Base-by-base conservation (phyloP, 1,140 invertebrate genomes). In the Eupeodes corollae region DNA sequence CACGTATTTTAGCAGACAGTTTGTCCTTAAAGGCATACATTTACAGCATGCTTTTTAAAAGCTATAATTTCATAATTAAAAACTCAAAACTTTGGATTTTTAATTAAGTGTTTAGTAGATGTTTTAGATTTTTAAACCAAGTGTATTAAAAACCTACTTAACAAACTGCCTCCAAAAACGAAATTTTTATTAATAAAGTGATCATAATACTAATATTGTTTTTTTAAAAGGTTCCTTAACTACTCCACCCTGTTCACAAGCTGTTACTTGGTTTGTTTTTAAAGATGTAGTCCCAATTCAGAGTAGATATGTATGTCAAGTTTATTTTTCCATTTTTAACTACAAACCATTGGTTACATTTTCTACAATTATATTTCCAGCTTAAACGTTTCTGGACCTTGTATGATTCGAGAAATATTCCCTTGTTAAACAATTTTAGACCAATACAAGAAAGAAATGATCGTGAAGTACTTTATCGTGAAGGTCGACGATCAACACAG, bases 151-250 rank as follows among this genome's bases (percentile, higher is more conserved):
- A n/a, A n/a, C n/a, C n/a, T n/a, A n/a, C n/a, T n/a, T n/a, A n/a
- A n/a, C n/a, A n/a, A n/a, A n/a, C n/a, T n/a, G n/a, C n/a, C n/a
- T n/a, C n/a, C n/a, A n/a, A n/a, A n/a, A n/a, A n/a, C n/a, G n/a
- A n/a, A n/a, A n/a, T n/a, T n/a, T n/a, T n/a, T n/a, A n/a, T n/a
- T n/a, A n/a, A n/a, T 26, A 8, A 26, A 26, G 8, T 26, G 8
- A 26, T 5, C 21, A 26, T 3, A 26, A 3, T 26, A 26, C 8
- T 26, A 5, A 3, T 5, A 26, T 5, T 8, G 5, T 0, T 46
- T 14, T 11, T 16, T 1, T 33, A 67, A 73, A 78, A 44, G 92
- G 92, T 1, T 94, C 90, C 5, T 68, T 95, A n/a, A 95, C 92
- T 0, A 94, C 62, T 13, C 62, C 62, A 2, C 52, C 57, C 18